phyloP scores from a whole-genome alignment of 2,888 invertebrate species.

The Hipparchia semele region DNA sequence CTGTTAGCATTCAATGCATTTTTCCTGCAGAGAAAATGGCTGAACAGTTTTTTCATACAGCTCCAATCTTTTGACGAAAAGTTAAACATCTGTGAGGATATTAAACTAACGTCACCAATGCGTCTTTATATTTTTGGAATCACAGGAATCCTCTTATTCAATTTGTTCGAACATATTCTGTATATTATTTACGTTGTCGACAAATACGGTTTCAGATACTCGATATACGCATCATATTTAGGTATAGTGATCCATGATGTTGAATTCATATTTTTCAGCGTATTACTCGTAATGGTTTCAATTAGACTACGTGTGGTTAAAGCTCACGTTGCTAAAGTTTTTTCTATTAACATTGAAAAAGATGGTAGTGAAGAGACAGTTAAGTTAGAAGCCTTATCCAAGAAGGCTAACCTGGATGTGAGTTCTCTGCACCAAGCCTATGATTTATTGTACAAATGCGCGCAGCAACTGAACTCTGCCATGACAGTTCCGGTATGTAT shows the following conservation, averaged over 20 bases:
- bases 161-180: constrained; percentile 45
- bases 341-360: constrained; percentile 36
- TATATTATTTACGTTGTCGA: not conserved
- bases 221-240: constrained; percentile 41
- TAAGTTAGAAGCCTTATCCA: constrained; percentile 54
- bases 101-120: constrained; percentile 44
- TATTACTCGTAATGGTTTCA: constrained; percentile 53
- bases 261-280: constrained; percentile 57
- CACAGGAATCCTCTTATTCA: constrained; percentile 42
- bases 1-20: constrained; percentile 49
- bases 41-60: constrained; percentile 51
- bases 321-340: constrained; percentile 55
- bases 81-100: constrained; percentile 55
- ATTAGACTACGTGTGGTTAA: constrained; percentile 56
- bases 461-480: constrained; percentile 59
- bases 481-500: constrained; percentile 63
- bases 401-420: constrained; percentile 55
- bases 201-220: not conserved
- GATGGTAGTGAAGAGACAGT: constrained; percentile 19
- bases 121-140: constrained; percentile 45
- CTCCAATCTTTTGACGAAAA: constrained; percentile 54
- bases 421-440: constrained; percentile 59
- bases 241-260: constrained; percentile 55
- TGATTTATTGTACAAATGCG: constrained; percentile 62
- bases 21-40: constrained; percentile 47